Base-by-base conservation (phyloP, 2,113 vertebrate genomes). In the cat (Felis catus) region DNA sequence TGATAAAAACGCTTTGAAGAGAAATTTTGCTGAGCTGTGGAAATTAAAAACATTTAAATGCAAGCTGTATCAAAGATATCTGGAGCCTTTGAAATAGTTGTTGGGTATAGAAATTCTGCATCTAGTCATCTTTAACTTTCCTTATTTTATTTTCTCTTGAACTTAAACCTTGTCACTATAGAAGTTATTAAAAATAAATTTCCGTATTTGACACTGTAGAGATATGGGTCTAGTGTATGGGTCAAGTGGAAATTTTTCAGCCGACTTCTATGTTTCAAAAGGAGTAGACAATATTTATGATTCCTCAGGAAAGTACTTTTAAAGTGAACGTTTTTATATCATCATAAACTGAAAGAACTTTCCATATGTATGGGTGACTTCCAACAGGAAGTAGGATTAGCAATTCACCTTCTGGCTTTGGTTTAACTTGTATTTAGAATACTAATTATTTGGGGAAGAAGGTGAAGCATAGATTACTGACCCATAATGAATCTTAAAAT, bases 231-330 rank as follows among this genome's bases (percentile, higher is more conserved):
- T 80, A 25, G 93, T 89, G 82, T 65, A 58, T 0, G 21, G 68
- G 86, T 92, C 86, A 97, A 96, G 82, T 93, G 33, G 61, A 95
- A 91, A 98, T 70, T 89, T 92, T 73, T 89, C 66, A 94, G 93
- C 39, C 74, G 31, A 80, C 53, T 90, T 70, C 63, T 18, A 51
- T 70, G 65, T 65, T 97, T 93, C 89, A 93, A 92, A 91, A 96
- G 63, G 65, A 93, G 94, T 0, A 91, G 36, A 84, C 1, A 61
- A 41, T 68, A 63, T 79, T 94, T 91, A 33, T 81, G 55, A 94
- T 51, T 53, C 12, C 48, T 82, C 36, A 88, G 79, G 86, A 80
- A 95, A 58, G n/a, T 10, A 80, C 51, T 86, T 95, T 87, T 41
- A 65, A 63, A 92, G 63, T n/a, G 53, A 96, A 78, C 4, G 74